Evolutionary conservation across 2,888 invertebrate genomes (phyloP).

Genomic region (Drosophila demipolita): DNA sequence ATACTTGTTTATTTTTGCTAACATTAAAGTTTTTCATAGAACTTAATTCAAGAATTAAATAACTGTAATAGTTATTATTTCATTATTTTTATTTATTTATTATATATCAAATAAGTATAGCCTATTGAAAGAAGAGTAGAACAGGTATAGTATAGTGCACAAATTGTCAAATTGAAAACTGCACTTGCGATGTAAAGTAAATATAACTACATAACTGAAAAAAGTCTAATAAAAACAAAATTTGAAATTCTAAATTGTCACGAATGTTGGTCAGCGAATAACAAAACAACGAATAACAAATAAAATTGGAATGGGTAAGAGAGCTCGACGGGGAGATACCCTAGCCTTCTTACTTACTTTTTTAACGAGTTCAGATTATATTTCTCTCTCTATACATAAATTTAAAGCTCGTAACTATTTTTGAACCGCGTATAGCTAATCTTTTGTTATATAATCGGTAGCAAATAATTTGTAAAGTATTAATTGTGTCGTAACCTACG

Average conservation of each 20-base stretch:
- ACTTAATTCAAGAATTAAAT: neutral
- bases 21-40: neutral
- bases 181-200: neutral
- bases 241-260: constrained; percentile 33
- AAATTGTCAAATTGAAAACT: constrained; percentile 15
- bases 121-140: neutral
- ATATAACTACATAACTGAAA: neutral
- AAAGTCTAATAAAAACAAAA: neutral
- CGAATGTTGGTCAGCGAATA: constrained; percentile 18
- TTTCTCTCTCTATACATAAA: neutral
- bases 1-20: neutral
- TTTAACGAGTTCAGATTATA: neutral
- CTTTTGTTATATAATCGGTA: neutral
- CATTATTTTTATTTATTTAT: neutral
- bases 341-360: neutral
- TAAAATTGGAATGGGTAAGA: neutral
- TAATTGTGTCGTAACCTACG: neutral
- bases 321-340: neutral
- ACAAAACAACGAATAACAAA: constrained; percentile 7
- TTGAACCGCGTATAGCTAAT: neutral
- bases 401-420: neutral
- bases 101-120: neutral
- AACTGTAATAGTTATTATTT: neutral
- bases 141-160: neutral
- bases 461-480: neutral